A percentile compares a stretch with the other conserved stretches of the same genome.
Evolutionary conservation across 2,797 vertebrate species (phyloP).

Genomic region (Chiloscyllium punctatum): DNA sequence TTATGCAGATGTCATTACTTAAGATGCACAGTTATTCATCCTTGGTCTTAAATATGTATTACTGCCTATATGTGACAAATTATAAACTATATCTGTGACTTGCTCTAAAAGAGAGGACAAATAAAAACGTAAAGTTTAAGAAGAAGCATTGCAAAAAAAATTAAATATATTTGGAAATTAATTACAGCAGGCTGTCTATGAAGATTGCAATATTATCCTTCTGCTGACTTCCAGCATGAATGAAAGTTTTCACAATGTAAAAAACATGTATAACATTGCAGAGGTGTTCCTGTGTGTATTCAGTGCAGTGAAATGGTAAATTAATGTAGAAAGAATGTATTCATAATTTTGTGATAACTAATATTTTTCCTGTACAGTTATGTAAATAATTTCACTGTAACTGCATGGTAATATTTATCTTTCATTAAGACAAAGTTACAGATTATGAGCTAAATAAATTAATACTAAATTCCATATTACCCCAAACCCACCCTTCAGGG

Average conservation of each 20-base stretch:
- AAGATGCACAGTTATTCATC: background rate
- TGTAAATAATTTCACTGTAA: background rate
- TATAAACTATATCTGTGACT: background rate
- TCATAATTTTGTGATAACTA: background rate
- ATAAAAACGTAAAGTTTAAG: background rate
- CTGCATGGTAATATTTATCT: background rate
- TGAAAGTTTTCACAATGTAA: conserved; percentile 49
- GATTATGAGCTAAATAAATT: background rate
- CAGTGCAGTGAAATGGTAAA: background rate
- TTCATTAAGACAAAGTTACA: background rate
- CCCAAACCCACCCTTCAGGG: background rate
- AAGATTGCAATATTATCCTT: conserved; percentile 52
- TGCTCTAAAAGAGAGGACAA: background rate
- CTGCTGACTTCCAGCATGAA: conserved; percentile 55
- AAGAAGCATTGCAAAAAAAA: background rate
- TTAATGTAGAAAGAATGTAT: background rate
- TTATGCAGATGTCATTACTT: conserved; percentile 46
- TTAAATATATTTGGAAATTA: background rate
- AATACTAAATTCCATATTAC: background rate
- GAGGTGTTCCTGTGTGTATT: background rate
- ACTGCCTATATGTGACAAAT: background rate
- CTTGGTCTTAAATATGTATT: background rate
- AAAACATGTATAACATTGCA: background rate
- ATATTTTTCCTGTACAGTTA: background rate
- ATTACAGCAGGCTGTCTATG: conserved; percentile 46